Conservation (phyloP, 30 jellyfish, hydroid and myxozoan genomes). For the Hydractinia symbiolongicarpus region DNA sequence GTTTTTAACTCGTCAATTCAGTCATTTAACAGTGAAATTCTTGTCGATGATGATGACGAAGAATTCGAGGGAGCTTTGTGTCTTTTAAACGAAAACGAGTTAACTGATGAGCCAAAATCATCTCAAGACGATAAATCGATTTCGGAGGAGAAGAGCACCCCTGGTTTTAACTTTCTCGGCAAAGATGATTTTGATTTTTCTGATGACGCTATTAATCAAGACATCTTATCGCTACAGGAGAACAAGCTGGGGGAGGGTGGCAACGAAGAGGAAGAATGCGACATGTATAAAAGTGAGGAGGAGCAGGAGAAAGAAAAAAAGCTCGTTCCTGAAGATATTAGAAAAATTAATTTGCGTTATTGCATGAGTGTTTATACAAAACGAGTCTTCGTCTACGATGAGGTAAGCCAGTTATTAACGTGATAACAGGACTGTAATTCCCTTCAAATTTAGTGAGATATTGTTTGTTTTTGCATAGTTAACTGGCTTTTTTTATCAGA, state of each 20-base stretch:
- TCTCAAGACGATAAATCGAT: not conserved
- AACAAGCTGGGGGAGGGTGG: slow-evolving; percentile 24
- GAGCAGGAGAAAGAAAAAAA: not conserved
- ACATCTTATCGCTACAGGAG: slow-evolving; percentile 21
- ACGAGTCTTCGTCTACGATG: slow-evolving; percentile 28
- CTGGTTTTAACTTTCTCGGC: no score
- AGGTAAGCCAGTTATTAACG: slow-evolving; percentile 4
- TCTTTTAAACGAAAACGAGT: not conserved
- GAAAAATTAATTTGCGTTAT: slow-evolving; percentile 13
- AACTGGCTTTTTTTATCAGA: slow-evolving; percentile 13
- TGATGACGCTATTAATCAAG: slow-evolving; percentile 37
- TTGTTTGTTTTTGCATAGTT: no score
- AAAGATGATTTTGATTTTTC: slow-evolving; percentile 18
- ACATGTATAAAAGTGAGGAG: not conserved
- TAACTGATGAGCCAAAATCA: not conserved
- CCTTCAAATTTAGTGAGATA: no score
- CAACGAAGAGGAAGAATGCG: slow-evolving; percentile 38
- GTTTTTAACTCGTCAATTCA: no score
- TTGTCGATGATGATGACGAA: slow-evolving; percentile 12
- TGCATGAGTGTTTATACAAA: slow-evolving; percentile 26
- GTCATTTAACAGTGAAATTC: not conserved
- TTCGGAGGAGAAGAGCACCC: no score
- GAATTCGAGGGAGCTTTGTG: not conserved
- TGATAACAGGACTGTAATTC: no score
- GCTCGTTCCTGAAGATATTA: not conserved